Evolutionary conservation across 1,140 invertebrate genomes (phyloP), one percentile per base, ranked within the genome.

Genomic region (Sycophaga agraensis): DNA sequence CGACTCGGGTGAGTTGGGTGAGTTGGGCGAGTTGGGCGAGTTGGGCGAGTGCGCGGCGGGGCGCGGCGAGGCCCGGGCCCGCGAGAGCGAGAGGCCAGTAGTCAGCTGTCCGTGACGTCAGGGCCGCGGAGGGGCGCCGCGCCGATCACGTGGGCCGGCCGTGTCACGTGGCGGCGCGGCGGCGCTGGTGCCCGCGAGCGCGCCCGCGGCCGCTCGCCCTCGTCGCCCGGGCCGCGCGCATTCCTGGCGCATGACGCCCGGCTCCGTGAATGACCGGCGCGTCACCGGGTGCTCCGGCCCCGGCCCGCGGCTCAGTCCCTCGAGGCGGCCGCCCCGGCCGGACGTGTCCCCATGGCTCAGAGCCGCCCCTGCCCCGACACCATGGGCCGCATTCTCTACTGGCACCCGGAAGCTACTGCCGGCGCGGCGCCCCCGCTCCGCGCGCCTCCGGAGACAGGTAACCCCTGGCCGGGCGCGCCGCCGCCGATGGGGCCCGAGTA

Each of bases 41-140:
- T n/a, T n/a, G n/a, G n/a, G n/a, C 6, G 17, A 12, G 31, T 1
- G 0, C n/a, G 24, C 4, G 17, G n/a, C 11, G 5, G 31, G 22
- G 45, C 7, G 22, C 45, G 42, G 40, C 6, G 34, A 39, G 14
- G 28, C 8, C 16, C 12, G 28, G 9, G 28, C 28, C 4, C 28
- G 28, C 45, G 31, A 48, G 42, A 59, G 28, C 26, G 46, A 55
- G 51, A 42, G 64, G 24, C 19, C 17, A 43, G 68, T 67, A 73
- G 72, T 78, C 76, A 78, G 76, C 77, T 79, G 74, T 72, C 69
- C 66, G 68, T 79, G 76, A 79, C 76, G 78, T 79, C 72, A 73
- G 50, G 43, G 5, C 9, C n/a, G 42, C 2, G 24, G 43, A 43
- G 50, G 49, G 42, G 57, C 62, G 63, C 58, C 64, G 54, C 61